Evolutionary conservation across 2,888 invertebrate genomes (phyloP).

Genomic region (Bombylius major): DNA sequence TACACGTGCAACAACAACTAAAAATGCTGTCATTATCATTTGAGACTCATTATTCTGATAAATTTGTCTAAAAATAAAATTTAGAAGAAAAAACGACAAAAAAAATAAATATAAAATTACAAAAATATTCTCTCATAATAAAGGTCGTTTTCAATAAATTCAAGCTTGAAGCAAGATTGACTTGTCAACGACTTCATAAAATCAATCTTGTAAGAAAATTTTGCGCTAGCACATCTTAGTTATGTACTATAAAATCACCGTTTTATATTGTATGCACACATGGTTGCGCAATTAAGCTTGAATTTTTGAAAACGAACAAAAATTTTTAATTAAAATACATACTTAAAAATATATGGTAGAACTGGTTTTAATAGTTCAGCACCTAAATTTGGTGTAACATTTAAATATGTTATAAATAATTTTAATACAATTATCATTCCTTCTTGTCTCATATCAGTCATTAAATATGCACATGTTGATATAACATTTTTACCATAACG

Average conservation of each 20-base stretch:
- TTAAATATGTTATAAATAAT: constrained; percentile 62
- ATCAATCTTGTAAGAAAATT: no score
- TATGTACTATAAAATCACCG: no score
- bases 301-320: neutral
- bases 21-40: constrained; percentile 61
- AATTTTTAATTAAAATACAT: constrained; percentile 21
- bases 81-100: neutral
- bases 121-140: neutral
- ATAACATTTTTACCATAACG: constrained; percentile 59
- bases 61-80: constrained; percentile 41
- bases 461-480: constrained; percentile 53
- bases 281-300: no score
- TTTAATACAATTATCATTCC: constrained; percentile 60
- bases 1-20: constrained; percentile 66
- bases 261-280: no score
- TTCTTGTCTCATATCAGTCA: constrained; percentile 65
- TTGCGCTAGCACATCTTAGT: no score
- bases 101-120: neutral
- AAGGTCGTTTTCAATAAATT: no score
- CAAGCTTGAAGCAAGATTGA: no score
- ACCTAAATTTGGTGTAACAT: constrained; percentile 60
- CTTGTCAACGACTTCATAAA: no score
- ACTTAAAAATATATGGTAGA: constrained; percentile 48
- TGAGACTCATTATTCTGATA: constrained; percentile 57
- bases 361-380: constrained; percentile 55